Conservation (phyloP, 2,888 invertebrate species). For the Calameuta idolon region DNA sequence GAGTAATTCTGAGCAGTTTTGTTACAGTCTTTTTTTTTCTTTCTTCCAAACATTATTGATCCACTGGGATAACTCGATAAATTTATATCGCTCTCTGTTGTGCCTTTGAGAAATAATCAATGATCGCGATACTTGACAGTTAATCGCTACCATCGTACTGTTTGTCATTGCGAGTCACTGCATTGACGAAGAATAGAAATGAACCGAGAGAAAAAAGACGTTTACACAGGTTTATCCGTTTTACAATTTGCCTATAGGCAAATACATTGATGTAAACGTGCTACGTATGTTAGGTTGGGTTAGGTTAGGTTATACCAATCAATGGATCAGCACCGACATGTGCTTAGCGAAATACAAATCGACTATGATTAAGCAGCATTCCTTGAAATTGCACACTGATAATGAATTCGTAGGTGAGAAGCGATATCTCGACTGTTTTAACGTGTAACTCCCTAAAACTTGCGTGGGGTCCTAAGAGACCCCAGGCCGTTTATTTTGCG, state of each 20-base stretch:
- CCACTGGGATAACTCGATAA: not conserved
- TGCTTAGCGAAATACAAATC: not conserved
- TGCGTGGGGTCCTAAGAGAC: no score
- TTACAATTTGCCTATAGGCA: not conserved
- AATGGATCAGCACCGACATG: not conserved
- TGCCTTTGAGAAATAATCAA: not conserved
- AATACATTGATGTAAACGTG: not conserved
- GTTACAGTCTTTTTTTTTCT: not conserved
- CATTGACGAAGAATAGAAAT: not conserved
- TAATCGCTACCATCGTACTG: not conserved
- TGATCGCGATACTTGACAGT: not conserved
- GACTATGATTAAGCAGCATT: not conserved
- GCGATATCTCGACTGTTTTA: not conserved
- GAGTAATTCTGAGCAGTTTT: not conserved
- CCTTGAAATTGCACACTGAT: not conserved
- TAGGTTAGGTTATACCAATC: not conserved
- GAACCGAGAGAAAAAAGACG: not conserved
- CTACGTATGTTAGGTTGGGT: not conserved
- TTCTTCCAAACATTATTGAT: not conserved
- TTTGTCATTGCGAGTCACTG: not conserved
- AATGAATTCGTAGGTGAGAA: not conserved
- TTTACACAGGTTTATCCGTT: not conserved
- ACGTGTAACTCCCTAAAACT: no score
- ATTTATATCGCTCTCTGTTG: not conserved
- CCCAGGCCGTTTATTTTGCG: no score